Percentiles rank a stretch among this genome's conserved stretches.
Conservation (phyloP, 1,140 invertebrate genomes). For the Adoxophyes honmai region DNA sequence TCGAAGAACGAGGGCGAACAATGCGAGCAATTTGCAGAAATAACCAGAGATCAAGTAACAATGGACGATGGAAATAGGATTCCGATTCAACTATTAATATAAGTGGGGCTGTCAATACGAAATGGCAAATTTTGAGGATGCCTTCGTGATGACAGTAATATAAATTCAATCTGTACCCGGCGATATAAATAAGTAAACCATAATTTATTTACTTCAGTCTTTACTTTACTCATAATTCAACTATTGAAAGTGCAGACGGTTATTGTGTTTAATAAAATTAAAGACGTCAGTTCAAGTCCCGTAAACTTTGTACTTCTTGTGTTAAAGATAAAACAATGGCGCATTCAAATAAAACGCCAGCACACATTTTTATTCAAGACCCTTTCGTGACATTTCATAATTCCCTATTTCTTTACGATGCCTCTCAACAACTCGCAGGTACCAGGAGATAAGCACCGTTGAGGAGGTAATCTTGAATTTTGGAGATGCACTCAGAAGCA, state of each 20-base stretch:
- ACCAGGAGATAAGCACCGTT: neutral
- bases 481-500: neutral
- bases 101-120: slow-evolving; percentile 24
- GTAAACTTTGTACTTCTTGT: too few relatives aligned
- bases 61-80: slow-evolving; percentile 21
- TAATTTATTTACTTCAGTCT: too few relatives aligned
- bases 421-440: neutral
- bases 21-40: neutral
- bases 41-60: slow-evolving; percentile 19
- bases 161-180: too few relatives aligned
- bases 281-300: too few relatives aligned
- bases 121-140: slow-evolving; percentile 1
- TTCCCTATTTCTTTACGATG: neutral
- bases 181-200: too few relatives aligned
- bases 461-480: slow-evolving; percentile 9
- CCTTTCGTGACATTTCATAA: neutral
- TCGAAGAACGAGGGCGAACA: neutral
- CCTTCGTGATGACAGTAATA: too few relatives aligned
- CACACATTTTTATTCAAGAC: too few relatives aligned
- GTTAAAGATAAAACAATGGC: too few relatives aligned
- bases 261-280: too few relatives aligned
- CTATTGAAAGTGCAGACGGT: too few relatives aligned
- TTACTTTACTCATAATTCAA: too few relatives aligned
- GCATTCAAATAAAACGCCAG: too few relatives aligned
- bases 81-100: slow-evolving; percentile 32